Evolutionary conservation across 2,113 vertebrate species (phyloP), one percentile per base, ranked within the genome.

Genomic region (Thryonomys swinderianus): DNA sequence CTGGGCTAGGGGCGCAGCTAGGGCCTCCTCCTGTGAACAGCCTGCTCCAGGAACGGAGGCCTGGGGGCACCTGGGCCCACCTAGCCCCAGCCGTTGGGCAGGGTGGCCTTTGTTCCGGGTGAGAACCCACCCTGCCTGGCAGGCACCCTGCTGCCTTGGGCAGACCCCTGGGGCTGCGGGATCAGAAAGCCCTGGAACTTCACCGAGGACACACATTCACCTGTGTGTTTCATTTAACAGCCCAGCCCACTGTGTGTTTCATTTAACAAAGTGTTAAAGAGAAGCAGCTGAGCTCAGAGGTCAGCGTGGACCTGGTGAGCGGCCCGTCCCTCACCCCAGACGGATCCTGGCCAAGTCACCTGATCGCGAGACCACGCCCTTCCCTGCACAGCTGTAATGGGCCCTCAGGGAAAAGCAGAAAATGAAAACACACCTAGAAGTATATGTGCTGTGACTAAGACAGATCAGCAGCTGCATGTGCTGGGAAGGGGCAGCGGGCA

Each of bases 371-470:
- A 69, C 53, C 37, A 76, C 40, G 16, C 21, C 30, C 45, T 20
- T 55, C 23, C 20, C 18, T n/a, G 37, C 8, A 48, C 66, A 69
- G 48, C 40, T 12, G 27, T 21, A 27, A 17, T 1, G 4, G 30
- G 42, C 14, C 1, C 71, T 64, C 40, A 42, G 45, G 30, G 3
- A 81, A 57, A 66, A 27, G 13, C 55, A 42, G 30, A 4, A 81
- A 73, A 23, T 45, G 37, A 51, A 20, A 66, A 78, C 13, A 32
- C 21, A 25, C 1, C 10, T 34, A 10, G 23, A 0, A 5, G 27
- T 8, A 11, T 6, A 5, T 18, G 3, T 8, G 16, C 0, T 2
- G 1, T 48, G 40, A 66, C 14, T 73, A 53, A 30, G 20, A 9
- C 9, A 9, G 30, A 1, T 27, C 66, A 59, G 51, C 37, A 57